Conservation (phyloP, 2,888 invertebrate species). For the Lasioglossum marginatum region DNA sequence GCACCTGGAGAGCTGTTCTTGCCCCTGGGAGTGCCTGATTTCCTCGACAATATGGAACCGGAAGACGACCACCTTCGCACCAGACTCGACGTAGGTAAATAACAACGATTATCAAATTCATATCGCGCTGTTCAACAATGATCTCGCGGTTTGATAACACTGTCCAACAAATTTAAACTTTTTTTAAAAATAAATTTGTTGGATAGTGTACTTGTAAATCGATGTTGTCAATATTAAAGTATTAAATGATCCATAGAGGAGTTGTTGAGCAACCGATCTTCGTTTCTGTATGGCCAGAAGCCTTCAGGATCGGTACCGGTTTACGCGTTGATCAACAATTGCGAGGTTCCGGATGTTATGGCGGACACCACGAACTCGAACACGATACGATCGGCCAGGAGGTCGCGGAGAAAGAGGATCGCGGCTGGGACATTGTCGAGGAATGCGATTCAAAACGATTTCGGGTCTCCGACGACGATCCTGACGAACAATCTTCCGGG, state of each 20-base stretch:
- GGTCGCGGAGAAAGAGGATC: slow-evolving; percentile 11
- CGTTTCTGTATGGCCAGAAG: slow-evolving; percentile 87
- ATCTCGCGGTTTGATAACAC: background rate
- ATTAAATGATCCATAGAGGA: slow-evolving; percentile 77
- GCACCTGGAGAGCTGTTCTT: slow-evolving; percentile 88
- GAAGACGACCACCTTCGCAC: slow-evolving; percentile 78
- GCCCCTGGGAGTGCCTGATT: slow-evolving; percentile 87
- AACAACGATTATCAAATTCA: background rate
- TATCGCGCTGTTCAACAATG: background rate
- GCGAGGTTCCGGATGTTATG: slow-evolving; percentile 72
- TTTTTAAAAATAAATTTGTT: too few relatives aligned
- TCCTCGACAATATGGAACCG: slow-evolving; percentile 86
- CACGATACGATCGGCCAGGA: slow-evolving; percentile 14
- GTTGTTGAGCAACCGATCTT: slow-evolving; percentile 84
- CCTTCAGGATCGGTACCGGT: slow-evolving; percentile 86
- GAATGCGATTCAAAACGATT: slow-evolving; percentile 38
- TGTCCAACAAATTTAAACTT: too few relatives aligned
- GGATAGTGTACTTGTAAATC: background rate
- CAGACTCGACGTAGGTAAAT: slow-evolving; percentile 77
- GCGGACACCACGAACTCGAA: slow-evolving; percentile 21
- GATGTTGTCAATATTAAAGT: background rate
- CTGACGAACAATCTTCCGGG: slow-evolving; percentile 42
- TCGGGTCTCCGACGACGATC: slow-evolving; percentile 27
- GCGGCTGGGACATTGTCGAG: slow-evolving; percentile 8
- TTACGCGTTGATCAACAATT: slow-evolving; percentile 87